These are phyloP conservation scores for Hucho hucho DNA, from an alignment of 2,113 vertebrate genomes.

Conservation along the genomic window DNA sequence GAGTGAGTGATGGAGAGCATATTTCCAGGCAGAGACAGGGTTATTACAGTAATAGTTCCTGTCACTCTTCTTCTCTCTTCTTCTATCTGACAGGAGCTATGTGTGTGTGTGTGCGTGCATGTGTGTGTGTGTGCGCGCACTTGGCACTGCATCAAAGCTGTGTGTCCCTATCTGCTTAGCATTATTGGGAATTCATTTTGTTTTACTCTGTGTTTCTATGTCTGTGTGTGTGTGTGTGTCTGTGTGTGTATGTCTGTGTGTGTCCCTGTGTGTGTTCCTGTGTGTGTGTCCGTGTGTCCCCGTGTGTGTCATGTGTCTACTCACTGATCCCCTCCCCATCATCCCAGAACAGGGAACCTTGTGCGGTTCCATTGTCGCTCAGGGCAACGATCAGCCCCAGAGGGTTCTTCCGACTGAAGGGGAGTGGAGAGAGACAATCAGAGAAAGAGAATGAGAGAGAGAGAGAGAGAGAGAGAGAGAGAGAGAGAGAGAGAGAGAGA, in stretches of 20 bases:
- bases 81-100: too few species aligned
- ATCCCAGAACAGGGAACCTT: constrained; percentile 74
- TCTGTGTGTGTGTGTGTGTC: not conserved
- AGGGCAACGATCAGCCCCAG: constrained; percentile 71
- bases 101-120: too few species aligned
- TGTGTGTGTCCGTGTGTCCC: not conserved
- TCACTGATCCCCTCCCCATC: constrained; percentile 69
- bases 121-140: too few species aligned
- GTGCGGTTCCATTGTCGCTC: constrained; percentile 47
- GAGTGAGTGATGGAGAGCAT: constrained; percentile 12
- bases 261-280: not conserved
- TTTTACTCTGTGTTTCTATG: too few species aligned
- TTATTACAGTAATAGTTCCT: not conserved
- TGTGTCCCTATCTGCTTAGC: too few species aligned
- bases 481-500: too few species aligned
- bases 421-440: not conserved
- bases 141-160: too few species aligned
- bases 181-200: too few species aligned
- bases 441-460: not conserved
- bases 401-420: constrained; percentile 56
- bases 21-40: not conserved
- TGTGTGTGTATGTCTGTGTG: not conserved
- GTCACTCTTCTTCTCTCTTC: too few species aligned
- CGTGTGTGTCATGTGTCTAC: constrained; percentile 21
- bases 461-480: not conserved